Base-by-base conservation (phyloP, 64 coral and sea anemone species). In the Astreopora myriophthalma region DNA sequence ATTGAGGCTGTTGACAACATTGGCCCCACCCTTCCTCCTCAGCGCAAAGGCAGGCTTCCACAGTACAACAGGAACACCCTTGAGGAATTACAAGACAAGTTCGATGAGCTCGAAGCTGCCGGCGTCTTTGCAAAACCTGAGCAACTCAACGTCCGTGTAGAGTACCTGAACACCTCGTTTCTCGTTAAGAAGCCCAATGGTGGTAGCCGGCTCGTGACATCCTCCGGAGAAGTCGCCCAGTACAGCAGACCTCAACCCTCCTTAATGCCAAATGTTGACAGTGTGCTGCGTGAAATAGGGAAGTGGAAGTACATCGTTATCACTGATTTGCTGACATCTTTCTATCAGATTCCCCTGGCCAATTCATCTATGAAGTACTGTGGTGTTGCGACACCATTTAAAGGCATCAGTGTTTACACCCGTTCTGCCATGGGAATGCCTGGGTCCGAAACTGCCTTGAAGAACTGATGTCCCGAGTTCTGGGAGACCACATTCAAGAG, bases 231-330 rank as follows among this genome's bases (percentile, higher is more conserved):
- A 69, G 89, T 84, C 57, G 89, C 67, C 3, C 64, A 91, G 31
- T 91, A 91, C 27, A 81, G 89, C 69, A 91, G 83, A 66, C 89
- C 87, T 9, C 87, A 89, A 8, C 48, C 87, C 0, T 89, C 72
- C 19, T 46, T 76, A 25, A 89, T 42, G 65, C 14, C 86, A 88
- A 9, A 42, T 71, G 68, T 71, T 34, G 68, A 71, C 11, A 2
- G 68, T 17, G 68, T 71, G 29, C 28, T 71, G 29, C 68, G 6
- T 71, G 29, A 71, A 71, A 34, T 71, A 33, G 68, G 68, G 1
- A 42, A 42, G 39, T 42, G 39, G 39, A 42, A 42, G 39, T 42
- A 42, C 39, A 42, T 42, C 10, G 68, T 71, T 71, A 71, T 71
- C 68, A 33, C 68, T 71, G 68, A 71, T 71, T 71, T 71, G 30